A percentile compares a stretch with the other conserved stretches of the same genome.
Conservation (phyloP, 1,140 invertebrate genomes). For the Zophobas atratus region DNA sequence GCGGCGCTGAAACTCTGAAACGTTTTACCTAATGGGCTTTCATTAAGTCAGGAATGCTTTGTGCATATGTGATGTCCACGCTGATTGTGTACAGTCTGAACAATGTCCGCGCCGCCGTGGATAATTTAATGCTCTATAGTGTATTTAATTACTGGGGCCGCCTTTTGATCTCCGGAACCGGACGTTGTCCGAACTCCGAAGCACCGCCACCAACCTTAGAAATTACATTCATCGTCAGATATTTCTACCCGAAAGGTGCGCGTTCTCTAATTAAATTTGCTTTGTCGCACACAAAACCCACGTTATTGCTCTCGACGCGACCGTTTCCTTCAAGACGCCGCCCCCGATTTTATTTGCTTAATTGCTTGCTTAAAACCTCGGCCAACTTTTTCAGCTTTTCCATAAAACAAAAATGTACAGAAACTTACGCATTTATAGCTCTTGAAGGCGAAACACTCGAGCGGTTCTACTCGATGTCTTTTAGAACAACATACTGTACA, state of each 20-base stretch:
- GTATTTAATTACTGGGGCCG: conserved; percentile 66
- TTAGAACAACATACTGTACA: too few relatives aligned
- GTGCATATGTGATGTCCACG: conserved; percentile 67
- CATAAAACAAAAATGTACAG: neutral
- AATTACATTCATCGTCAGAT: conserved; percentile 58
- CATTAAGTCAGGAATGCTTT: conserved; percentile 67
- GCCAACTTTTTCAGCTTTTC: conserved; percentile 17
- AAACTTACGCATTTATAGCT: neutral
- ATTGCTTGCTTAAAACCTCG: conserved; percentile 12
- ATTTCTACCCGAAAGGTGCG: conserved; percentile 53
- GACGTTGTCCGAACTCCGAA: conserved; percentile 62
- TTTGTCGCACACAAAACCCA: conserved; percentile 50
- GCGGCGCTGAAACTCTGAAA: conserved; percentile 58
- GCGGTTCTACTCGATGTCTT: too few relatives aligned
- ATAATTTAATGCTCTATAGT: conserved; percentile 67
- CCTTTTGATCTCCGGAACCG: conserved; percentile 66
- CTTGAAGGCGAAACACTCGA: too few relatives aligned
- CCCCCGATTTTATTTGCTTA: conserved; percentile 38
- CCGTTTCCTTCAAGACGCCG: conserved; percentile 33
- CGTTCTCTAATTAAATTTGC: conserved; percentile 56
- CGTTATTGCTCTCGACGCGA: conserved; percentile 40
- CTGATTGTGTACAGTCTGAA: conserved; percentile 66
- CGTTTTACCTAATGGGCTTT: conserved; percentile 67
- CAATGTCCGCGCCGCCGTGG: conserved; percentile 61
- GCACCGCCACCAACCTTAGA: conserved; percentile 62